Evolutionary conservation across 2,888 invertebrate genomes (phyloP).

Genomic region (Ramazzottius varieornatus): DNA sequence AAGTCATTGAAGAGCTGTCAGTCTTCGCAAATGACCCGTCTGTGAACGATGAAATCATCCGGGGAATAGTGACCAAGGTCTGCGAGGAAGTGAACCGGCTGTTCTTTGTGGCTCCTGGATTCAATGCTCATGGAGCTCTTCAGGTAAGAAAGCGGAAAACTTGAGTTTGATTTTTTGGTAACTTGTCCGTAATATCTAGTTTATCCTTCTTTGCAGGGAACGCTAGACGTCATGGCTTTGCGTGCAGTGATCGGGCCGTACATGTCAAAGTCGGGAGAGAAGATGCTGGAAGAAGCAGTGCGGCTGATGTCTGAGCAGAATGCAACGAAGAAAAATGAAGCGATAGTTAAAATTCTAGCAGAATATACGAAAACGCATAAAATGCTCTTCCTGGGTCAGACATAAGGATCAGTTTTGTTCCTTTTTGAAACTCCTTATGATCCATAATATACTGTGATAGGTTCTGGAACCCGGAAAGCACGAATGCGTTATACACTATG

Average conservation of each 20-base stretch:
- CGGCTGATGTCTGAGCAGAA: not conserved
- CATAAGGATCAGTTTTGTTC: too few relatives aligned
- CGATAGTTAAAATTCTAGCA: not conserved
- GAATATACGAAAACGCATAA: not conserved
- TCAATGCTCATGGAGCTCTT: not conserved
- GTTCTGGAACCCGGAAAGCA: too few relatives aligned
- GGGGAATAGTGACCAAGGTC: not conserved
- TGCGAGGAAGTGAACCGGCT: conserved; percentile 3
- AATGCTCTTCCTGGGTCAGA: not conserved
- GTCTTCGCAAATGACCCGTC: not conserved
- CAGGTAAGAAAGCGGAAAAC: not conserved
- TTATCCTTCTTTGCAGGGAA: not conserved
- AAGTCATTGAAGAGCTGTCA: not conserved
- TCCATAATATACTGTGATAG: too few relatives aligned
- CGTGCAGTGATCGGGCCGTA: not conserved
- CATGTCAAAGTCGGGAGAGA: not conserved
- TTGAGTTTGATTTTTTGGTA: not conserved
- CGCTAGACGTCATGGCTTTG: not conserved
- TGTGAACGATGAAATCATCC: not conserved
- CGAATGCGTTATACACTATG: too few relatives aligned
- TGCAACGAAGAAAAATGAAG: not conserved
- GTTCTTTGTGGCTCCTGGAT: not conserved
- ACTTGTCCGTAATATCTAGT: too few relatives aligned
- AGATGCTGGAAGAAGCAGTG: not conserved
- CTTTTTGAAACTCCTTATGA: too few relatives aligned